Evolutionary conservation across 2,797 vertebrate genomes (phyloP), one percentile per base, ranked within the genome.

Genomic region (Champsocephalus esox): DNA sequence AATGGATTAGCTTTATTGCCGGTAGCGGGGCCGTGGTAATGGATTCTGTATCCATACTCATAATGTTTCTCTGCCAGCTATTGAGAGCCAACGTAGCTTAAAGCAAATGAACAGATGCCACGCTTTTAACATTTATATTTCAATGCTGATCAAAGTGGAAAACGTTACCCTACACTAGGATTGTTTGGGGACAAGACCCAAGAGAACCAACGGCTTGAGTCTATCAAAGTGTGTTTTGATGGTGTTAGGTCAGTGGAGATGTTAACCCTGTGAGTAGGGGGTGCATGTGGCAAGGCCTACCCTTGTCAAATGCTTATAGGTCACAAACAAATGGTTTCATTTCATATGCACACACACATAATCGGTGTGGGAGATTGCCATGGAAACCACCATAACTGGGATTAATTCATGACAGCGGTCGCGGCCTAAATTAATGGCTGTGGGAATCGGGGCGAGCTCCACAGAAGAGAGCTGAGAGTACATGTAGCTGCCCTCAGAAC

Each of bases 391-490:
- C 89, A 71, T 90, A 87, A 91, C 85, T 86, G 77, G 67, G 82
- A 91, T 90, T 88, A 92, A 91, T 90, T 93, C 87, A 80, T 89
- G 92, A 93, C 92, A 92, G 89, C 69, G 83, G 83, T 82, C 71
- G 68, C 87, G 90, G 92, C 89, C 82, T 49, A 83, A 94, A 95
- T 94, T 94, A 94, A 94, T 94, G 91, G 89, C 88, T 92, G 72
- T 92, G 94, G 94, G 93, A 94, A 91, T 93, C 92, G 87, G 92
- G 92, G 88, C 90, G 48, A 34, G 89, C 82, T 93, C 92, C 80
- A 93, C 77, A 93, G 93, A 90, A 77, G 34, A 38, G 6, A 34
- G 81, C 87, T 81, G 84, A 79, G 87, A 89, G 87, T 94, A 93
- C 90, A 94, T 94, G 92, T 94, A 94, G 92, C 88, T 76, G 51